Evolutionary conservation across 2,888 invertebrate species (phyloP), one percentile per base, ranked within the genome.

Genomic region (Ecliptopera silaceata): DNA sequence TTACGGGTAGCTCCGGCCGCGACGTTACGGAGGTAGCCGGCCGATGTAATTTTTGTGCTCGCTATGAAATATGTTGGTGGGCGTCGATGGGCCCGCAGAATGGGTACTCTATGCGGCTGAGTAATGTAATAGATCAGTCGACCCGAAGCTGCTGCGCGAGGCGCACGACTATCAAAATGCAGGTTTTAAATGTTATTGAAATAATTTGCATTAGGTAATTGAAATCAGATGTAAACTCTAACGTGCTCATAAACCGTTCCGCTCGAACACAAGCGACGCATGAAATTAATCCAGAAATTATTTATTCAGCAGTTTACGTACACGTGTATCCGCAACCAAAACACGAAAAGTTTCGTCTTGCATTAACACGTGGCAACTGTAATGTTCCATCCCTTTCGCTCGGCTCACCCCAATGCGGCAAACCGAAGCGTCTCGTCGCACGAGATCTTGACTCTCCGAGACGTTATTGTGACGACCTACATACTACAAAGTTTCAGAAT

Each of bases 351-450:
- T 66, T 56, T 56, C 57, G 63, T 71, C 70, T 63, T 59, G 59
- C 62, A 63, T 65, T 51, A 58, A 52, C 72, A 66, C 68, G 70
- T 71, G 70, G 56, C 32, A 32, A 31, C 41, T 42, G 32, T 51
- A 52, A 55, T 57, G 51, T 59, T 70, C 77, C 64, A 66, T 80
- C 83, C 70, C 80, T 59, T 74, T 80, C 79, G 50, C 70, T 71
- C 73, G 45, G 41, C 56, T 52, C 76, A 77, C 84, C 77, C 82
- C 84, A 88, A 78, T 90, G 90, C 91, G 89, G 86, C 87, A 91
- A 87, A 77, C 74, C 75, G 79, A 66, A 57, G 76, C 79, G 79
- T 77, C 75, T 77, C 75, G 70, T 77, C 79, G 74, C 72, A 73
- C 79, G 80, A 79, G 82, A 84, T 86, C 79, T 56, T 56, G 34